These are phyloP conservation scores for Pteropus alecto DNA, from an alignment of 2,113 vertebrate species.

Conservation along the genomic window DNA sequence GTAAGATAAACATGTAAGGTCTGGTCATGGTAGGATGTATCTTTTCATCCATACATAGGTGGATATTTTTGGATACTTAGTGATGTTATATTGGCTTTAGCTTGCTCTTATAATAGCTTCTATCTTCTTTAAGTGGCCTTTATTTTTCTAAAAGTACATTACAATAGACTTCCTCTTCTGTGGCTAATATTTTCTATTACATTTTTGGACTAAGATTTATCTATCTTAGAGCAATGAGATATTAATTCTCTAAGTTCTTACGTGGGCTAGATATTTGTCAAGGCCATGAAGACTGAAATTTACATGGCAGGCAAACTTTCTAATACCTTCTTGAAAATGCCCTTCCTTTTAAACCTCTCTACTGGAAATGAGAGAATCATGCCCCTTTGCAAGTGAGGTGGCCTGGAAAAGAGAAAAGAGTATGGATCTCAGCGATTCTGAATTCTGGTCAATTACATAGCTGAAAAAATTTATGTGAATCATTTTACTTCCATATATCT, in stretches of 20 bases:
- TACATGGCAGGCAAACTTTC: background rate
- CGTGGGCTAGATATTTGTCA: background rate
- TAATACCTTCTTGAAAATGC: background rate
- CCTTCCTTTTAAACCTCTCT: background rate
- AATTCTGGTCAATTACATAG: background rate
- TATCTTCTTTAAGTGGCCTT: background rate
- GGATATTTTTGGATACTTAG: background rate
- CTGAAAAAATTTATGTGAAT: background rate
- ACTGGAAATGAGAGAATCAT: background rate
- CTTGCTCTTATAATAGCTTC: background rate
- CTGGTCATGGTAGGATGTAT: background rate
- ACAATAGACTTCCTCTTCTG: background rate
- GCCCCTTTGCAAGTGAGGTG: background rate
- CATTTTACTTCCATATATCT: background rate
- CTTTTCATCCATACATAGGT: background rate
- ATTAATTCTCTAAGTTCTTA: background rate
- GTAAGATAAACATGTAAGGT: background rate
- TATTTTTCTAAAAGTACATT: background rate
- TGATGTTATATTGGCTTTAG: background rate
- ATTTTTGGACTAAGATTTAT: background rate
- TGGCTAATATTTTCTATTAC: background rate
- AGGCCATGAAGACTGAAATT: background rate
- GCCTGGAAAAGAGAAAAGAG: background rate
- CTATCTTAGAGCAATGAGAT: background rate
- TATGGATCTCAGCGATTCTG: background rate